Conservation (phyloP, 1,140 invertebrate species). For the Cotesia vestalis region DNA sequence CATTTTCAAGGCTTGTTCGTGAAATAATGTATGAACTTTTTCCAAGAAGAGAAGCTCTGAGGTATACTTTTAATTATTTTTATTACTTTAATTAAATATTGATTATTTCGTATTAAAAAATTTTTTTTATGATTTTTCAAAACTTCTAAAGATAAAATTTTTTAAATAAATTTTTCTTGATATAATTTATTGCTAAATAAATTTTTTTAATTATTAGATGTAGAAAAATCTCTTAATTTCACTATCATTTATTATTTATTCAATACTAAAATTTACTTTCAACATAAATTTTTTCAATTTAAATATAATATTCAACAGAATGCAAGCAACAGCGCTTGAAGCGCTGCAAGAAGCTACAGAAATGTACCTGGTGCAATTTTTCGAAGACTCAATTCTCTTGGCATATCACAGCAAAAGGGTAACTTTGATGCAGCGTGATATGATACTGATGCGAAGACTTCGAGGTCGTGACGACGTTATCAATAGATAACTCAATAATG, state of each 20-base stretch:
- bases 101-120: too few species aligned
- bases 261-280: too few species aligned
- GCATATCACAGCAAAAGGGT: constrained; percentile 78
- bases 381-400: constrained; percentile 78
- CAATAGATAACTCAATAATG: constrained; percentile 45
- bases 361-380: constrained; percentile 79
- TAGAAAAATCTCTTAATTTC: too few species aligned
- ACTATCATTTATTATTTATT: too few species aligned
- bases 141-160: too few species aligned
- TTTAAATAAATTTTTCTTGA: too few species aligned
- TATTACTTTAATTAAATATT: neutral
- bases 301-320: constrained; percentile 46
- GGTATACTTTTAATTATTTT: constrained; percentile 23
- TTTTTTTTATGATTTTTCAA: too few species aligned
- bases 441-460: constrained; percentile 58
- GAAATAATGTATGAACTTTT: constrained; percentile 47
- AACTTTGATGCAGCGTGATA: constrained; percentile 78
- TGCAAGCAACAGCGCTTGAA: constrained; percentile 68
- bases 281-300: too few species aligned
- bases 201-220: too few species aligned
- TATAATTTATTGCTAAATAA: too few species aligned
- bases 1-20: constrained; percentile 47
- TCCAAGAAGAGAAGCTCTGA: constrained; percentile 31
- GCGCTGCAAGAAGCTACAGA: constrained; percentile 77
- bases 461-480: constrained; percentile 57